These are phyloP conservation scores for Parazoanthus atlanticus DNA, from an alignment of 92 coral and sea anemone species.

Conservation along the genomic window DNA sequence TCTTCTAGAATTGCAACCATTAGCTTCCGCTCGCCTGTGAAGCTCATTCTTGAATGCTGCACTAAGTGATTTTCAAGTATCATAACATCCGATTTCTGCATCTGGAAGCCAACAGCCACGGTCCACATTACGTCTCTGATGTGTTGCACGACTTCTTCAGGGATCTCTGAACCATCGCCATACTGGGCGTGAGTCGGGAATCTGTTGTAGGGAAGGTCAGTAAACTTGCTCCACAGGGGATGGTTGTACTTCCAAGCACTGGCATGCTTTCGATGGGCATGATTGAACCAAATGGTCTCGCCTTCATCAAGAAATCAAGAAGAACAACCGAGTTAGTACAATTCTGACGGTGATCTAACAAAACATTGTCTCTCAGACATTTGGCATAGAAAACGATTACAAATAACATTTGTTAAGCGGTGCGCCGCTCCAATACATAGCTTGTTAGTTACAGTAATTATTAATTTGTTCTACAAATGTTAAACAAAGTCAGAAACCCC, in stretches of 20 bases:
- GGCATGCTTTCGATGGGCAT: slow-evolving; percentile 60
- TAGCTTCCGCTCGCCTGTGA: slow-evolving; percentile 54
- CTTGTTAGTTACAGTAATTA: too few species aligned
- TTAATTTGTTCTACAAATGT: too few species aligned
- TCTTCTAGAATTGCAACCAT: slow-evolving; percentile 42
- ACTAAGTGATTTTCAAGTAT: slow-evolving; percentile 50
- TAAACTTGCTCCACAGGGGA: slow-evolving; percentile 50
- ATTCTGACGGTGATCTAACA: neutral
- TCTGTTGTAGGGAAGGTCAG: slow-evolving; percentile 50
- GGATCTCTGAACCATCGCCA: slow-evolving; percentile 58
- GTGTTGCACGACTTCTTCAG: slow-evolving; percentile 54
- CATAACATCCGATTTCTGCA: slow-evolving; percentile 55
- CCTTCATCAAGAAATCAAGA: slow-evolving; percentile 15
- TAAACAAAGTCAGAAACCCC: too few species aligned
- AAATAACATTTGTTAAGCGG: too few species aligned
- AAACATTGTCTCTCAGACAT: too few species aligned
- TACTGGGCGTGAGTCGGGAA: slow-evolving; percentile 52
- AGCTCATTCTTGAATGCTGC: slow-evolving; percentile 52
- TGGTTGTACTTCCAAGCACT: slow-evolving; percentile 60
- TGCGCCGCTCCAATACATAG: too few species aligned
- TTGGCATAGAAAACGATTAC: too few species aligned
- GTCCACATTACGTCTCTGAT: slow-evolving; percentile 55
- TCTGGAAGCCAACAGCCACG: slow-evolving; percentile 55
- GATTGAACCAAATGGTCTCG: slow-evolving; percentile 60
- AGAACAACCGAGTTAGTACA: neutral